Evolutionary conservation across 35 echinoderm and acorn worm species (phyloP).

Genomic region (Apostichopus californicus): DNA sequence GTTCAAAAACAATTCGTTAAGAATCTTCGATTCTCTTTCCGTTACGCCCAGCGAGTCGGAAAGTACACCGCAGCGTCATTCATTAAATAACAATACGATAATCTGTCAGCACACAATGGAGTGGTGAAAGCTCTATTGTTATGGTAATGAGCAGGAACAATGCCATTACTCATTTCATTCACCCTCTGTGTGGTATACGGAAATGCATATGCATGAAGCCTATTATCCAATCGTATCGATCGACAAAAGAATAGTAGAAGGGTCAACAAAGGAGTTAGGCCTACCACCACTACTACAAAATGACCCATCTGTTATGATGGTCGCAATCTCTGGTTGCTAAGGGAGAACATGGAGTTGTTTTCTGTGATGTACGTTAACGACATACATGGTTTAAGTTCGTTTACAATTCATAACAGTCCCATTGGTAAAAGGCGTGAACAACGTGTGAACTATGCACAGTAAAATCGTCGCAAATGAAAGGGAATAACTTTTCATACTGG

Average conservation of each 20-base stretch:
- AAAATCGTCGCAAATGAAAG: no score
- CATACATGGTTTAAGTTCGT: slow-evolving; percentile 3
- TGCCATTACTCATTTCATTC: background rate
- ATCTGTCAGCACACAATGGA: background rate
- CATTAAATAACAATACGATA: slow-evolving; percentile 14
- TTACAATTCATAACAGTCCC: slow-evolving; percentile 38
- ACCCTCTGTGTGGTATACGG: background rate
- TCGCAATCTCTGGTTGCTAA: slow-evolving; percentile 10
- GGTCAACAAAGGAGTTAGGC: slow-evolving; percentile 1
- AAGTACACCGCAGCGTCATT: background rate
- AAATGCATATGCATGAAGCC: background rate
- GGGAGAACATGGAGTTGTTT: slow-evolving; percentile 12
- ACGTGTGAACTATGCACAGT: slow-evolving; percentile 3
- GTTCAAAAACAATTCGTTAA: background rate
- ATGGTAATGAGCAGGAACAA: slow-evolving; percentile 16
- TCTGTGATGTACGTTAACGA: slow-evolving; percentile 38
- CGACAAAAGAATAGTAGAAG: background rate
- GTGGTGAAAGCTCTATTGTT: slow-evolving; percentile 19
- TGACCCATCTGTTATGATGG: background rate
- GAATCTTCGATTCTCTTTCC: background rate
- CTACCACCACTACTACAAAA: background rate
- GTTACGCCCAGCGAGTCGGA: background rate
- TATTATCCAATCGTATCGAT: slow-evolving; percentile 8
- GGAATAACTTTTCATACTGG: no score
- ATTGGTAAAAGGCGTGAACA: slow-evolving; percentile 15